Percentiles rank a stretch among this genome's conserved stretches.
These are phyloP conservation scores for Tipula confusa DNA, from an alignment of 2,888 invertebrate genomes.

Conservation along the genomic window DNA sequence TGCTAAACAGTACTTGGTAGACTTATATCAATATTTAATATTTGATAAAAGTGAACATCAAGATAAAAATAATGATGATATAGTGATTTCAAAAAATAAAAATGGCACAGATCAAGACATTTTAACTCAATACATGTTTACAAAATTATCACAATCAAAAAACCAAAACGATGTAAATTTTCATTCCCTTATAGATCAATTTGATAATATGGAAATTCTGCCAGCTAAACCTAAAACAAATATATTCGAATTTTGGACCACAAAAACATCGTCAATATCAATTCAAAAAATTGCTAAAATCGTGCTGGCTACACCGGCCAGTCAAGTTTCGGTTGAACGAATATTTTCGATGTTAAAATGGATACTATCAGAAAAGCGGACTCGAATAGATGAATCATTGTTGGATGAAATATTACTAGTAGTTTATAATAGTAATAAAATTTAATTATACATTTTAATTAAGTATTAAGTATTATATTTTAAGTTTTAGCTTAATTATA, in stretches of 20 bases:
- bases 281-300: too few species aligned
- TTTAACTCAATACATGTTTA: background rate
- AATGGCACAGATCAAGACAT: background rate
- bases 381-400: too few species aligned
- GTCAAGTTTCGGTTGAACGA: too few species aligned
- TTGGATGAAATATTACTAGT: too few species aligned
- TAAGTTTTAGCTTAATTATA: too few species aligned
- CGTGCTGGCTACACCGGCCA: too few species aligned
- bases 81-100: background rate
- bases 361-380: too few species aligned
- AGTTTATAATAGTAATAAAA: too few species aligned
- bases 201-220: background rate
- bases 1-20: constrained; percentile 15
- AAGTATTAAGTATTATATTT: too few species aligned
- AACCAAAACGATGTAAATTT: background rate
- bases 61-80: background rate
- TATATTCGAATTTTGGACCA: constrained; percentile 27
- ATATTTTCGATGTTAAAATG: too few species aligned
- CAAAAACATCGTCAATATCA: background rate
- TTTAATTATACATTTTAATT: too few species aligned
- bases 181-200: background rate
- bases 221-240: constrained; percentile 8
- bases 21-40: constrained; percentile 15
- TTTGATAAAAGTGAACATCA: background rate
- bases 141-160: background rate